Base-by-base conservation (phyloP, 1,140 invertebrate genomes). In the Drosophila pectinifera region DNA sequence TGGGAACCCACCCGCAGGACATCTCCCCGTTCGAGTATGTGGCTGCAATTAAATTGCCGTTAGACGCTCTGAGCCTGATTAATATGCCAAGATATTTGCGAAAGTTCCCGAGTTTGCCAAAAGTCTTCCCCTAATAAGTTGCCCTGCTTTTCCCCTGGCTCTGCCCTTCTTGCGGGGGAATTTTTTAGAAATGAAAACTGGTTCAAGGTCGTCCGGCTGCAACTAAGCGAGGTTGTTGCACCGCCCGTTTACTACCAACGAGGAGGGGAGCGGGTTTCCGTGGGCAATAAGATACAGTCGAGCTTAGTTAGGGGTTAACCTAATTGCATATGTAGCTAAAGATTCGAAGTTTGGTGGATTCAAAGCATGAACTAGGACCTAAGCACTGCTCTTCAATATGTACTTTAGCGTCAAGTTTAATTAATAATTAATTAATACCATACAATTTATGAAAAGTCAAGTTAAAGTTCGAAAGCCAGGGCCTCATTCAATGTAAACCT, bases 161-260 rank as follows among this genome's bases (percentile, higher is more conserved):
- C 68, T 54, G 43, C 26, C 55, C 28, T 20, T 26, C 41, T 22
- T 42, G 20, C 53, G 51, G 20, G 20, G 20, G 13, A 54, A 38
- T 41, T 55, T 58, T 49, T 43, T 49, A 80, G 78, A 80, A 84
- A 90, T 89, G 64, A 89, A 53, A 89, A 89, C 73, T 89, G 73
- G 85, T 89, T 89, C 84, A 89, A 89, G 84, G 84, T 89, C 85
- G 73, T 74, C 54, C 49, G 31, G 48, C 53, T 69, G 72, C 73
- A 55, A 58, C 61, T 43, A 89, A 88, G 73, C 84, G 85, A 89
- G 84, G 84, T 89, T 89, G 78, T 89, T 89, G 84, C 84, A 80
- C 84, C 73, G 56, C 55, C 51, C 62, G 63, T 48, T 53, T 45
- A 39, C 45, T 42, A n/a, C 16, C 34, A 20, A 5, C 6, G 1